Evolutionary conservation across 2,797 vertebrate genomes (phyloP).

Genomic region (Pelochelys cantorii): DNA sequence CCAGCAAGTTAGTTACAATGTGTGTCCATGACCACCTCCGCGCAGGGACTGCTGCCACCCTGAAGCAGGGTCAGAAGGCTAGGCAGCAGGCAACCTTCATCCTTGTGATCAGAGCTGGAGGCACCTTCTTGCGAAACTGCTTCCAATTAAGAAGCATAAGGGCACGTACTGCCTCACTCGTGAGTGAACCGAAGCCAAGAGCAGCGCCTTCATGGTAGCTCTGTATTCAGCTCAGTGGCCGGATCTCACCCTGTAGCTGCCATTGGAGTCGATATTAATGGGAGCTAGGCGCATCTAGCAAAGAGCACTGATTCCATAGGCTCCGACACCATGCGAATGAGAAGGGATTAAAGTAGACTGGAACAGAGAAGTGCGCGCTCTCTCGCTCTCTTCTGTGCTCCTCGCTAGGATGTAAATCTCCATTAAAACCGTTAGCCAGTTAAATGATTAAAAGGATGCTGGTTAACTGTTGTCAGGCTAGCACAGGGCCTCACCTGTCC

Average conservation of each 20-base stretch:
- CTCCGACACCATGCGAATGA: fast-evolving
- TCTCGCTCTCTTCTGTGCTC: not conserved
- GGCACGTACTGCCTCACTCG: not conserved
- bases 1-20: fast-evolving
- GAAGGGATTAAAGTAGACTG: not conserved
- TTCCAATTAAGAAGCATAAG: not conserved
- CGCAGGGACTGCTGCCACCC: not conserved
- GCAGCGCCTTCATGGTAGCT: conserved; percentile 33
- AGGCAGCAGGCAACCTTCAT: not conserved
- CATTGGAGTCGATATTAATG: not conserved
- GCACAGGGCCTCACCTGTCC: no score
- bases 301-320: not conserved
- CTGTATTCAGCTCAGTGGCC: not conserved
- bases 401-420: no score
- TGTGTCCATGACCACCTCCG: fast-evolving
- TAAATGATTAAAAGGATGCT: no score
- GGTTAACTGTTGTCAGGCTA: no score
- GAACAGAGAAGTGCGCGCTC: not conserved
- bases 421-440: no score
- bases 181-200: not conserved
- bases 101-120: not conserved
- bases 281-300: not conserved
- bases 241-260: not conserved
- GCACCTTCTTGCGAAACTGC: not conserved
- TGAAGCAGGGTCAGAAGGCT: no score